These are phyloP conservation scores for Anguilla rostrata DNA, from an alignment of 2,113 vertebrate species.

Conservation along the genomic window DNA sequence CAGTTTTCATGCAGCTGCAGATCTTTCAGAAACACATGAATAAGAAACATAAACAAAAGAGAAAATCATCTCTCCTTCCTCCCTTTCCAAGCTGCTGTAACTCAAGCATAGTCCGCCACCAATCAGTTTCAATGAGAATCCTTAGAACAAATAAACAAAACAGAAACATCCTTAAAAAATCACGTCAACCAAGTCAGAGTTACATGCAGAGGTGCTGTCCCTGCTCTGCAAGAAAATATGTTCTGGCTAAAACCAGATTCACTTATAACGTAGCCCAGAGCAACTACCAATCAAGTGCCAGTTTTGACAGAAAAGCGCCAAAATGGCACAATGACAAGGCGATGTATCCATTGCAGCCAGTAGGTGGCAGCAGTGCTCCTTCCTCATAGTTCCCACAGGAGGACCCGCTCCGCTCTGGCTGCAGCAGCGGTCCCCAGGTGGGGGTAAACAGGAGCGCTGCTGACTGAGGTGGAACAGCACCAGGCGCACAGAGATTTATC, in stretches of 20 bases:
- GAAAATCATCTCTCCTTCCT: background rate
- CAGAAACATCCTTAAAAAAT: too few species aligned
- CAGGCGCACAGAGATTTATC: background rate
- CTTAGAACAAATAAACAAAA: slow-evolving; percentile 38
- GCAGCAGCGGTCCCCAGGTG: background rate
- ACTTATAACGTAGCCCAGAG: background rate
- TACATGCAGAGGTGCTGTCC: background rate
- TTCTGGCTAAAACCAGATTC: too few species aligned
- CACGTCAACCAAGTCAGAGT: background rate
- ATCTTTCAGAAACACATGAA: background rate
- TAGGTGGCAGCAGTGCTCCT: background rate
- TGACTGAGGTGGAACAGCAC: background rate
- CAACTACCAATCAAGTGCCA: background rate
- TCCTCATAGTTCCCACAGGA: background rate
- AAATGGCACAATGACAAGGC: background rate
- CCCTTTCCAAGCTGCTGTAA: background rate
- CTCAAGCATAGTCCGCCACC: slow-evolving; percentile 19
- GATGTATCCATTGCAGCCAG: background rate
- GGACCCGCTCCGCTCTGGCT: background rate
- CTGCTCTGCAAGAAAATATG: background rate
- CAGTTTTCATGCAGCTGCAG: too few species aligned
- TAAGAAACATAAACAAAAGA: background rate
- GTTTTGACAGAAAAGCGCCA: background rate
- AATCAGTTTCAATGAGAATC: slow-evolving; percentile 46
- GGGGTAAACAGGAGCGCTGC: background rate